Base-by-base conservation (phyloP, 1,140 invertebrate species). In the Melanaphis sacchari region DNA sequence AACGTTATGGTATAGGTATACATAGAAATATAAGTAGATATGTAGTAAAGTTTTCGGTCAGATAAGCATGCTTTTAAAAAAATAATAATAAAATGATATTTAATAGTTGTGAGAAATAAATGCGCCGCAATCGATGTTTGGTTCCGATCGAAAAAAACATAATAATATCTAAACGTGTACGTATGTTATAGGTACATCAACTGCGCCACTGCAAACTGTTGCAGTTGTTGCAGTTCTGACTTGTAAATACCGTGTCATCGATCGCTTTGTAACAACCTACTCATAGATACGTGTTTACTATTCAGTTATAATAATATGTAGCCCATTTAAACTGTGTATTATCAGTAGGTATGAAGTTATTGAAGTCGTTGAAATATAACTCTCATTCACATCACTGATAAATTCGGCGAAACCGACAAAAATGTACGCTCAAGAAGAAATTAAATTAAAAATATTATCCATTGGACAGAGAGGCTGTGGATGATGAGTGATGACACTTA, bases 21-120 rank as follows among this genome's bases (percentile, higher is more conserved):
- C n/a, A 66, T 4, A 66, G 59, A n/a, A 66, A n/a, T n/a, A 66
- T 66, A 66, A 15, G 41, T 36, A 15, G 3, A 26, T 36, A 84
- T 9, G 24, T 26, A 84, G 85, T 87, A n/a, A 85, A 88, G 85
- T 88, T 88, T 88, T 90, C 88, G 88, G 49, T 90, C 49, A 90
- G 22, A 52, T 54, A 36, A 54, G 18, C 52, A 90, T 90, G 15
- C 31, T 6, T 43, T n/a, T n/a, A 46, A 43, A 66, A n/a, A n/a
- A 66, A 66, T 18, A 66, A 66, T n/a, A n/a, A 66, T n/a, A n/a
- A 66, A 43, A 46, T 38, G 52, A 52, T 26, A 54, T 8, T 89
- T 49, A 52, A 66, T n/a, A n/a, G 31, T 36, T 52, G 18, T 52
- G 18, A 31, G 46, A 52, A 49, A 49, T 24, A 38, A 52, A 52